Percentiles rank a stretch among this genome's conserved stretches.
phyloP scores from a whole-genome alignment of 1,140 invertebrate species.

The Aphaenogaster floridana region DNA sequence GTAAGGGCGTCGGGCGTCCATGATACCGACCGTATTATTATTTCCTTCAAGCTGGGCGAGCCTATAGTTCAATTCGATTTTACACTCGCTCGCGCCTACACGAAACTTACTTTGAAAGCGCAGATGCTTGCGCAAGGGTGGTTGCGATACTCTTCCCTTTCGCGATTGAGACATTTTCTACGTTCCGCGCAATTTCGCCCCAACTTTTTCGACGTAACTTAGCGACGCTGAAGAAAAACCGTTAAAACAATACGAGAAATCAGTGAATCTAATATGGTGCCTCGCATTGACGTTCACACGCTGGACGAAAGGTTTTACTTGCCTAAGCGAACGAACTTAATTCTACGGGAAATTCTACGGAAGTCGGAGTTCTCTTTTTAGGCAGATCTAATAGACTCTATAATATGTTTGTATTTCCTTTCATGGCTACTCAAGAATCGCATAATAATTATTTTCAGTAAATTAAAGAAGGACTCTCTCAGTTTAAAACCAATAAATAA shows the following conservation, averaged over 20 bases:
- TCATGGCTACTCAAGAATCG: not conserved
- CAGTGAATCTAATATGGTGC: not conserved
- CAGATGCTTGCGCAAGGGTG: conserved; percentile 14
- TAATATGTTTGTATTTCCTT: not conserved
- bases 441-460: not conserved
- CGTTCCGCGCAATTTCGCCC: conserved; percentile 1
- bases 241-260: not conserved
- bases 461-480: too few relatives aligned
- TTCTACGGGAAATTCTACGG: not conserved
- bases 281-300: not conserved
- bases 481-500: too few relatives aligned
- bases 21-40: not conserved
- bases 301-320: not conserved
- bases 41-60: not conserved
- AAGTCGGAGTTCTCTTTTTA: not conserved
- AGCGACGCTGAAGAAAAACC: not conserved
- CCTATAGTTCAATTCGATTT: not conserved
- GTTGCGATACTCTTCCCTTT: conserved; percentile 26
- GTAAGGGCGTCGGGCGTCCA: too few relatives aligned
- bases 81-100: not conserved
- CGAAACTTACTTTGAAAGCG: conserved; percentile 1
- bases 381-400: not conserved
- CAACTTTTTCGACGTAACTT: not conserved
- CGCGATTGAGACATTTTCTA: conserved; percentile 35
- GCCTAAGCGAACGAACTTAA: not conserved